Base-by-base conservation (phyloP, 2,888 invertebrate genomes). In the Lepeophtheirus nordmannii region DNA sequence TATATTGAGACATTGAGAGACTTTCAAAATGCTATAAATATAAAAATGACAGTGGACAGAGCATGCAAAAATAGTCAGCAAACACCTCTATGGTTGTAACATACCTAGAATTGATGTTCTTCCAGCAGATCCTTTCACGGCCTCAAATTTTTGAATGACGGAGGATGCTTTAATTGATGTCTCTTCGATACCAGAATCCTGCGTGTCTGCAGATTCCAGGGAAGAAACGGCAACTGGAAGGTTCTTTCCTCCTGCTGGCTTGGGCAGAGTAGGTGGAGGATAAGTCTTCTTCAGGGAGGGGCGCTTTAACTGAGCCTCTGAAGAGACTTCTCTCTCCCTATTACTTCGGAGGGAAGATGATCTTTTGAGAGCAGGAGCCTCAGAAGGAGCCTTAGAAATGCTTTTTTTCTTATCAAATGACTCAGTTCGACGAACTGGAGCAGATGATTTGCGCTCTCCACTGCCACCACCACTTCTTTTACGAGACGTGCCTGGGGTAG, bases 111-210 rank as follows among this genome's bases (percentile, higher is more conserved):
- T 30, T 30, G 30, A 30, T 30, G 30, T 30, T 30, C 30, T 7
- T 30, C 30, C 53, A 46, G 14, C 1, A 5, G 53, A 46, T 17
- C 17, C 53, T 8, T 14, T 46, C 3, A 46, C 53, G 14, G 53
- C 53, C 53, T 61, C 61, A 17, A 61, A 61, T 37, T 61, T 61
- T 38, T 61, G 22, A n/a, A 61, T 61, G 14, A 61, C 61, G 14
- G 61, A 22, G 2, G 61, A 37, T n/a, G 61, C 61, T 14, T 22
- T n/a, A 14, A 61, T 61, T 11, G 61, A 61, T 3, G 61, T 61
- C 9, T 61, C 61, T 37, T 61, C 61, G 37, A 61, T 38, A 2
- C 61, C 61, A 14, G 58, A 58, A 14, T 58, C 58, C 30, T 30
- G 30, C 30, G 30, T 30, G 7, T 30, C 30, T 2, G 30, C 30